Conservation (phyloP, 2,888 invertebrate genomes). For the Perizoma flavofasciatum region DNA sequence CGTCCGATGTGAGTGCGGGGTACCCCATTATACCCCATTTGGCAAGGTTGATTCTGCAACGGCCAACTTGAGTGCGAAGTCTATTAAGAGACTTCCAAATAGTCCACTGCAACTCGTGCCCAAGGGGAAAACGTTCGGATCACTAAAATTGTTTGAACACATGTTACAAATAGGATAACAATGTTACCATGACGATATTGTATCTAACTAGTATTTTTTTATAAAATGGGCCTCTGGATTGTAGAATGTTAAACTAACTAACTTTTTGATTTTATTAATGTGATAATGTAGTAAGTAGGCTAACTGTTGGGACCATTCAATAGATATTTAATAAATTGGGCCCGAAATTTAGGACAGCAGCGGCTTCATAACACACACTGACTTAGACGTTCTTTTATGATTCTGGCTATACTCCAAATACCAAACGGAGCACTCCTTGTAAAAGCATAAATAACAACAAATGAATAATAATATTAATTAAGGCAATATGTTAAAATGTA, state of each 20-base stretch:
- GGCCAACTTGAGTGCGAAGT: too few relatives aligned
- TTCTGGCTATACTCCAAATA: constrained; percentile 73
- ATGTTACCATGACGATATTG: too few relatives aligned
- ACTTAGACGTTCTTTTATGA: constrained; percentile 60
- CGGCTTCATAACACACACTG: constrained; percentile 58
- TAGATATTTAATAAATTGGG: constrained; percentile 62
- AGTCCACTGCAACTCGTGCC: too few relatives aligned
- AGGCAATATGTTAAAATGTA: constrained; percentile 35
- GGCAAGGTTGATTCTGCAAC: too few relatives aligned
- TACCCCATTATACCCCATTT: too few relatives aligned
- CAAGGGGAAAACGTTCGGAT: too few relatives aligned
- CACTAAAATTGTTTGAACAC: too few relatives aligned
- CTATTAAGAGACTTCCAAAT: too few relatives aligned
- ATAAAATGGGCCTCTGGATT: too few relatives aligned
- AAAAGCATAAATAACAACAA: constrained; percentile 60
- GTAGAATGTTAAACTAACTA: constrained; percentile 9
- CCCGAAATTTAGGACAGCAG: constrained; percentile 67
- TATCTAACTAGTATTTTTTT: too few relatives aligned
- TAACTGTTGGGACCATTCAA: constrained; percentile 49
- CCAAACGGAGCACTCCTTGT: constrained; percentile 53
- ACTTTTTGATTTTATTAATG: constrained; percentile 19
- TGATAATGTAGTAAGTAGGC: constrained; percentile 32
- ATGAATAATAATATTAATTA: constrained; percentile 56
- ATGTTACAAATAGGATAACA: too few relatives aligned
- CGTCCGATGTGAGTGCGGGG: too few relatives aligned